phyloP scores from a whole-genome alignment of 2,888 invertebrate genomes.

The Pterobdella sp. region DNA sequence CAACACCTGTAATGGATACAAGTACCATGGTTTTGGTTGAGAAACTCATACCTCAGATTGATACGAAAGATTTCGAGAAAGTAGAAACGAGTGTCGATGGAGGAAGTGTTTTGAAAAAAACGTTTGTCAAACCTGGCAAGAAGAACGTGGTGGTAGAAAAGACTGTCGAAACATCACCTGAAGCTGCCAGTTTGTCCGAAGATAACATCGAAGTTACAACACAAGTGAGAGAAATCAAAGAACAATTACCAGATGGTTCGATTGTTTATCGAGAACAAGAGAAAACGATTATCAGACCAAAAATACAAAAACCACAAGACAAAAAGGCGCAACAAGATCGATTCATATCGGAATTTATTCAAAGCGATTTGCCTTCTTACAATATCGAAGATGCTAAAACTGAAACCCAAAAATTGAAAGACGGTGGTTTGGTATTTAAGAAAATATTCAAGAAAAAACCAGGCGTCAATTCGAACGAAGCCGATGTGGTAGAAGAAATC shows the following conservation, averaged over 20 bases:
- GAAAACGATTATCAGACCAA: background rate
- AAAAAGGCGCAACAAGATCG: conserved; percentile 15
- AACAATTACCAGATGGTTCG: conserved; percentile 7
- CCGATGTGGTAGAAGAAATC: conserved; percentile 21
- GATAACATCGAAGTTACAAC: conserved; percentile 5
- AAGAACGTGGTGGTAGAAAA: background rate
- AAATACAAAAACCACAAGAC: background rate
- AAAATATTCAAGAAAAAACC: conserved; percentile 13
- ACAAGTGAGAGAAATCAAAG: conserved; percentile 1
- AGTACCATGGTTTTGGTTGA: background rate
- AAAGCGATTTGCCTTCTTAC: conserved; percentile 16
- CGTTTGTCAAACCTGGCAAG: background rate
- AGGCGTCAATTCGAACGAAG: background rate
- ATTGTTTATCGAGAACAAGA: background rate
- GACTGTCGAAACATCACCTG: background rate
- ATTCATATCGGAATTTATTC: conserved; percentile 11
- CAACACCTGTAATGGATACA: background rate
- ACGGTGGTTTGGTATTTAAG: conserved; percentile 14
- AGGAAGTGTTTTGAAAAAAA: conserved; percentile 7
- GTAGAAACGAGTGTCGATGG: background rate
- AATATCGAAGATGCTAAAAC: background rate
- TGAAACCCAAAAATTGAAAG: background rate
- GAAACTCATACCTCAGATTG: background rate
- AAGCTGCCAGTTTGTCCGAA: background rate
- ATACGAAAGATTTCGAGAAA: background rate